phyloP scores from a whole-genome alignment of 2,888 invertebrate genomes.

The Conus canariensis region DNA sequence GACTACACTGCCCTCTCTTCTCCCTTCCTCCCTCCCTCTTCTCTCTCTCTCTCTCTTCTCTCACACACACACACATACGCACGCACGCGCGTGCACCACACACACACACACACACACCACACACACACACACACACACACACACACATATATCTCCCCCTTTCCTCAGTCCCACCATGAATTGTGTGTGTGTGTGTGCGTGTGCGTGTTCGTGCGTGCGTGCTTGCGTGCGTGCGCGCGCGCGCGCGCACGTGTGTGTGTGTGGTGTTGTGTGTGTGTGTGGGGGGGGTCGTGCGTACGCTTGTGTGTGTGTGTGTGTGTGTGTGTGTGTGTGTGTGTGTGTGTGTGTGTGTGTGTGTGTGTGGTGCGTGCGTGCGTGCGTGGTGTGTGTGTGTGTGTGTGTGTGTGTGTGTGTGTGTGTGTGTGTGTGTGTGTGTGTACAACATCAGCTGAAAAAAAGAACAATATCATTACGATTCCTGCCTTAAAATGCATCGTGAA shows the following conservation, averaged over 20 bases:
- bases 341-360: slow-evolving; percentile 13
- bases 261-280: not conserved
- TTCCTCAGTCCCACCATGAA: too few relatives aligned
- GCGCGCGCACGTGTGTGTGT: too few relatives aligned
- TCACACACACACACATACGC: not conserved
- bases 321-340: not conserved
- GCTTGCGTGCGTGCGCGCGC: not conserved
- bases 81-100: not conserved
- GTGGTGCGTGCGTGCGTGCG: not conserved
- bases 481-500: too few relatives aligned
- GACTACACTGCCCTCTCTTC: not conserved
- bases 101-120: not conserved
- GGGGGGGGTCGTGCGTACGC: not conserved
- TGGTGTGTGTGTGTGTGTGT: slow-evolving; percentile 13
- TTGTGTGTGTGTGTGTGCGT: not conserved
- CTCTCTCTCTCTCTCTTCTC: not conserved
- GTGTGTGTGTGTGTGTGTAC: too few relatives aligned
- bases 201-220: not conserved
- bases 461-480: too few relatives aligned
- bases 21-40: not conserved
- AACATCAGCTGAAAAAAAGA: too few relatives aligned
- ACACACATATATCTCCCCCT: too few relatives aligned
- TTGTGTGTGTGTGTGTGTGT: slow-evolving; percentile 5
- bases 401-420: too few relatives aligned
- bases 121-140: slow-evolving; percentile 12